Evolutionary conservation across 2,888 invertebrate genomes (phyloP).

Genomic region (Agonopterix heracliana): DNA sequence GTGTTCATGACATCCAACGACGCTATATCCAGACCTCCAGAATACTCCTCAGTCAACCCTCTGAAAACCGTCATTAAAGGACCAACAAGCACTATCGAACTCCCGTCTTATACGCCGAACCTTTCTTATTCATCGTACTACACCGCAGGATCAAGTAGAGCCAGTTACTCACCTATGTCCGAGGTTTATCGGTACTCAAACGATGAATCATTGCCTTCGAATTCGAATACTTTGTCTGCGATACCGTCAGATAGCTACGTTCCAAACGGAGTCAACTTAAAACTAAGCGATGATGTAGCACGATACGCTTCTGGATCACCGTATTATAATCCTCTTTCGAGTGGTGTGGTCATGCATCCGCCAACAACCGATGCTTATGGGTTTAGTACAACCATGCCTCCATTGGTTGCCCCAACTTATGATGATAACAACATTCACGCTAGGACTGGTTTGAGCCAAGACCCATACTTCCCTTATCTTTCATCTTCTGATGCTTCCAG

Average conservation of each 20-base stretch:
- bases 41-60: conserved; percentile 47
- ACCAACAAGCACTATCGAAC: conserved; percentile 48
- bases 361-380: conserved; percentile 48
- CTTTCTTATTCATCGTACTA: conserved; percentile 64
- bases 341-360: conserved; percentile 46
- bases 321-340: conserved; percentile 51
- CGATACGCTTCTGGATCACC: conserved; percentile 44
- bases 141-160: conserved; percentile 40
- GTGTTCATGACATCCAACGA: conserved; percentile 50
- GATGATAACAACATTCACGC: conserved; percentile 47
- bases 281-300: conserved; percentile 54
- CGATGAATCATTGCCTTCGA: conserved; percentile 65
- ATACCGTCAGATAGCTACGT: conserved; percentile 58
- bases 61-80: conserved; percentile 57
- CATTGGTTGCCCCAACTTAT: conserved; percentile 47
- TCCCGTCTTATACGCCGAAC: conserved; percentile 64
- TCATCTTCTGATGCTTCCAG: conserved; percentile 38
- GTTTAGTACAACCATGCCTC: conserved; percentile 33
- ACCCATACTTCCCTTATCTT: conserved; percentile 56
- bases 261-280: conserved; percentile 60
- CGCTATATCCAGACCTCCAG: conserved; percentile 45
- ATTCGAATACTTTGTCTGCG: conserved; percentile 47
- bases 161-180: conserved; percentile 63
- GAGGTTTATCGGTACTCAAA: conserved; percentile 62
- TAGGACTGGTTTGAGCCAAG: conserved; percentile 44